These are phyloP conservation scores for Agraylea sexmaculata DNA, from an alignment of 1,140 invertebrate species.

Conservation along the genomic window DNA sequence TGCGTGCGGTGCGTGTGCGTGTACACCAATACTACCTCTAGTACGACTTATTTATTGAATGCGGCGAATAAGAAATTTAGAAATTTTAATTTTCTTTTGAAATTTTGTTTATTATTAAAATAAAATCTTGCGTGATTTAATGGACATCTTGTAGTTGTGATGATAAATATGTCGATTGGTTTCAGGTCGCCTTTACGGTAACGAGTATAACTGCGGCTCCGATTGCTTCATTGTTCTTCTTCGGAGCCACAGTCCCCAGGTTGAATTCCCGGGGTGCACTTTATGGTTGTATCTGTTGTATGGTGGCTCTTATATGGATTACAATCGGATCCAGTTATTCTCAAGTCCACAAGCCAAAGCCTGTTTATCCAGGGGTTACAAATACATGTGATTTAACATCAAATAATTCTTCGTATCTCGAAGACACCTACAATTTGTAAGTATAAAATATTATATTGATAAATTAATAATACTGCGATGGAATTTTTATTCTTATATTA, in stretches of 20 bases:
- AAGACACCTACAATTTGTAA: slow-evolving; percentile 6
- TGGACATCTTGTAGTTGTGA: too few species aligned
- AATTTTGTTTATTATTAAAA: too few species aligned
- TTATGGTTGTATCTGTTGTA: slow-evolving; percentile 51
- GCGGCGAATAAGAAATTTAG: too few species aligned
- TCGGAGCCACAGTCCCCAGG: slow-evolving; percentile 61
- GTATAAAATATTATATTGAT: background rate
- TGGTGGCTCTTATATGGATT: slow-evolving; percentile 65
- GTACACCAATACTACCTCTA: too few species aligned
- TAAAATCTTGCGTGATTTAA: too few species aligned
- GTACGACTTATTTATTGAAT: too few species aligned
- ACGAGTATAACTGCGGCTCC: slow-evolving; percentile 57
- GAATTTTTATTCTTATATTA: background rate
- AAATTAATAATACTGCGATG: background rate
- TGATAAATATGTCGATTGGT: too few species aligned
- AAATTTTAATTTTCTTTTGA: too few species aligned
- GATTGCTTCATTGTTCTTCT: slow-evolving; percentile 59
- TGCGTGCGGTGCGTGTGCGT: too few species aligned
- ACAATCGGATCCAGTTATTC: slow-evolving; percentile 9
- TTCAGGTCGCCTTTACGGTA: slow-evolving; percentile 39
- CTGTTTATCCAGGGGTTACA: slow-evolving; percentile 14
- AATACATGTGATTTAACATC: too few species aligned
- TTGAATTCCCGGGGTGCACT: slow-evolving; percentile 63
- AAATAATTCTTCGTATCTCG: too few species aligned
- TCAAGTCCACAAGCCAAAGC: slow-evolving; percentile 1